A percentile compares a stretch with the other conserved stretches of the same genome.
Conservation (phyloP, 2,113 vertebrate species). For the Bettongia penicillata region DNA sequence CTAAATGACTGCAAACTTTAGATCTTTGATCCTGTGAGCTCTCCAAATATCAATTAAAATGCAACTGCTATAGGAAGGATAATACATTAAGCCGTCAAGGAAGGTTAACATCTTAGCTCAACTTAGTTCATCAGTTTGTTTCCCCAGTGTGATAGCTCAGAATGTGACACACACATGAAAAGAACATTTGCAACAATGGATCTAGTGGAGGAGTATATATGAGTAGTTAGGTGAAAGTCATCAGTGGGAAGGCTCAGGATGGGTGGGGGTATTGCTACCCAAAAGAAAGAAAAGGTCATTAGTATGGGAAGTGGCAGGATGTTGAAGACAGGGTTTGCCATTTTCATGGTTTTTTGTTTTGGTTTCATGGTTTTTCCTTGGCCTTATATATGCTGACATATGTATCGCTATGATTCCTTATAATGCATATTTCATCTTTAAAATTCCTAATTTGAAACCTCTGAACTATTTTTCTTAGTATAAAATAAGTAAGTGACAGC, state of each 20-base stretch:
- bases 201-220: neutral
- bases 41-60: neutral
- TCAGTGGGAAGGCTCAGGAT: neutral
- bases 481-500: slow-evolving; percentile 19
- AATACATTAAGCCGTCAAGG: neutral
- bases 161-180: neutral
- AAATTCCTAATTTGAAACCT: slow-evolving; percentile 41
- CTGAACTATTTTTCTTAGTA: slow-evolving; percentile 28
- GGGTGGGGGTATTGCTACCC: neutral
- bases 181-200: neutral
- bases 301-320: slow-evolving; percentile 21
- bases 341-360: slow-evolving; percentile 19
- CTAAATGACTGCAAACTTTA: neutral
- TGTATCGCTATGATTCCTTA: slow-evolving; percentile 14
- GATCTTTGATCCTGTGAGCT: neutral
- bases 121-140: neutral
- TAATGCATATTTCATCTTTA: slow-evolving; percentile 29
- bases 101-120: neutral
- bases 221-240: neutral
- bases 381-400: slow-evolving; percentile 15
- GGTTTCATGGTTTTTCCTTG: slow-evolving; percentile 39
- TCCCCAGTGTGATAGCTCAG: neutral
- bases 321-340: slow-evolving; percentile 11
- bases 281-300: neutral
- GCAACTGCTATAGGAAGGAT: neutral